Evolutionary conservation across 2,797 vertebrate species (phyloP), one percentile per base, ranked within the genome.

Genomic region (Channallabes apus): DNA sequence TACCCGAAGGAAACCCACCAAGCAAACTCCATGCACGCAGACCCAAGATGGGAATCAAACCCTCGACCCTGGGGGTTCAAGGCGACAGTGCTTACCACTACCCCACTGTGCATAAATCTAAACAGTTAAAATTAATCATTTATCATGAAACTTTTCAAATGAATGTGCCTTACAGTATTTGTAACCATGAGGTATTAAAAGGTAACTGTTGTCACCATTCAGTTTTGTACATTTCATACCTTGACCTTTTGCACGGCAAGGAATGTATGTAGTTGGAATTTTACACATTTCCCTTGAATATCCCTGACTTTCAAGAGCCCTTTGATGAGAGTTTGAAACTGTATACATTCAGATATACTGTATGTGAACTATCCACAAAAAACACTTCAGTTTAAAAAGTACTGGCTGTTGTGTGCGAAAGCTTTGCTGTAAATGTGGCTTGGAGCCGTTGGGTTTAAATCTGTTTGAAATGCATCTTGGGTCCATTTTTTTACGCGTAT

Each of bases 381-480:
- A 64, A 80, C 7, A 15, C 59, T 62, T 62, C 5, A 9, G 22
- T 75, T 29, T 46, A 8, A 65, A 46, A 80, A 54, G 15, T 20
- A 4, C 15, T 65, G 62, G 41, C 54, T n/a, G 67, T 29, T 64
- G 38, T 51, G 41, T 81, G 18, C 1, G 29, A 18, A 65, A 9
- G 5, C 9, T 67, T 68, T 64, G 58, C 56, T 59, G 17, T 80
- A 12, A 79, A 9, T 46, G 59, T 41, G 24, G n/a, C 38, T 65
- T 46, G 62, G 46, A 32, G 64, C 79, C 68, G 2, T 15, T 56
- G 27, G 46, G 41, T 67, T 81, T 54, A 32, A 68, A 64, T 64
- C 77, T 46, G 59, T 41, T 80, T 80, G 62, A 80, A 81, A 81
- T 54, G 27, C 79, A 81, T 15, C 79, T 32, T 24, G 79, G 62